Conservation (phyloP, 1,140 invertebrate species). For the Penaeus indicus region DNA sequence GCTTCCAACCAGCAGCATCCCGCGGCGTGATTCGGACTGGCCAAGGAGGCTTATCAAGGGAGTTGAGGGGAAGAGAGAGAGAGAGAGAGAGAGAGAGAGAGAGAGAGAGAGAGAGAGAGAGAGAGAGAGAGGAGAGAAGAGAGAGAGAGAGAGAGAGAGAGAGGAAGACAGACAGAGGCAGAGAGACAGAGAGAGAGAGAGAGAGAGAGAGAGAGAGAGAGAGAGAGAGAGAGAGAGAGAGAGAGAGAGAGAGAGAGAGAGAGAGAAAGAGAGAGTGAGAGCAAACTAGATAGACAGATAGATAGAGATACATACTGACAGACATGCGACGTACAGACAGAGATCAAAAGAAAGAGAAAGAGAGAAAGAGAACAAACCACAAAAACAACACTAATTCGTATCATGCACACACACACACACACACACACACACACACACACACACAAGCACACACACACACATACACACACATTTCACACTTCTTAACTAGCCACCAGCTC, state of each 20-base stretch:
- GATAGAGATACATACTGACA: background rate
- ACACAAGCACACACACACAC: too few species aligned
- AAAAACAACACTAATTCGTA: too few species aligned
- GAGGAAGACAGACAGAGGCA: background rate
- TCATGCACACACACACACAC: too few species aligned
- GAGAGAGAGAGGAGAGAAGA: background rate
- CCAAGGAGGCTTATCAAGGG: too few species aligned
- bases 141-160: background rate
- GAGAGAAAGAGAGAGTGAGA: background rate
- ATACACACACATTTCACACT: too few species aligned
- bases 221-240: background rate
- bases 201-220: conserved; percentile 8
- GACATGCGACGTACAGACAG: background rate
- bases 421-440: too few species aligned
- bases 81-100: conserved; percentile 1
- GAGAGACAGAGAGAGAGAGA: background rate
- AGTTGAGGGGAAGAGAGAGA: background rate
- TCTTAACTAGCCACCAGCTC: too few species aligned
- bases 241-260: background rate
- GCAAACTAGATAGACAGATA: background rate
- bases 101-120: background rate
- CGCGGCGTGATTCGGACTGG: background rate
- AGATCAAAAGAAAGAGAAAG: background rate
- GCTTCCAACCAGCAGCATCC: background rate
- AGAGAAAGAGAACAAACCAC: background rate